Evolutionary conservation across 2,797 vertebrate species (phyloP), one percentile per base, ranked within the genome.

Genomic region (Lemur catta): DNA sequence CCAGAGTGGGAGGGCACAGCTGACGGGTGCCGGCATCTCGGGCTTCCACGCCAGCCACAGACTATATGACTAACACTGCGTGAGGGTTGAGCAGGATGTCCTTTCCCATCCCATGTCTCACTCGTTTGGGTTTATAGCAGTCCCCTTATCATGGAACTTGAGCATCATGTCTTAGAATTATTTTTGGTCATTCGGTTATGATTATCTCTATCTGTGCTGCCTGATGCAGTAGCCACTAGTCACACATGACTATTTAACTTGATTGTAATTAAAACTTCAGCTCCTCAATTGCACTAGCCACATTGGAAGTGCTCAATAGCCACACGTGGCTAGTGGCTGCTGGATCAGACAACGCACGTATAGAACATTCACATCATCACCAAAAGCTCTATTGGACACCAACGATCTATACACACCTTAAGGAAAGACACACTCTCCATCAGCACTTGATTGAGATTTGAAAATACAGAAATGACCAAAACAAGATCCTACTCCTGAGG

Each of bases 11-110:
- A 75, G 88, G 2, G 12, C 7, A n/a, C 0, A 57, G 4, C 20
- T 52, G 80, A 12, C 17, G 14, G 33, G 18, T 24, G 28, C 67
- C 15, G 2, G 11, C 15, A 13, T 52, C 46, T 26, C 43, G 50
- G 50, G 33, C 48, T 63, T 35, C 20, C n/a, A 9, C 2, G 18
- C 9, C 12, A 4, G 10, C 18, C 22, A 2, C 4, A 12, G 13
- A 7, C 50, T 59, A 22, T 11, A 9, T 18, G 30, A 41, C 7
- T 22, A 43, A 7, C 10, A 33, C 12, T 2, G 0, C 3, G 0
- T 17, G 18, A 75, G 1, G 2, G 6, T 7, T 20, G 17, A 41
- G 4, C 24, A 2, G 6, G 12, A 20, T 41, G 8, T 74, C 24
- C 46, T 30, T 52, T 79, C 72, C 86, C 18, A 67, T 46, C 24